Conservation (phyloP, 1,140 invertebrate species). For the Drosophila ficusphila region DNA sequence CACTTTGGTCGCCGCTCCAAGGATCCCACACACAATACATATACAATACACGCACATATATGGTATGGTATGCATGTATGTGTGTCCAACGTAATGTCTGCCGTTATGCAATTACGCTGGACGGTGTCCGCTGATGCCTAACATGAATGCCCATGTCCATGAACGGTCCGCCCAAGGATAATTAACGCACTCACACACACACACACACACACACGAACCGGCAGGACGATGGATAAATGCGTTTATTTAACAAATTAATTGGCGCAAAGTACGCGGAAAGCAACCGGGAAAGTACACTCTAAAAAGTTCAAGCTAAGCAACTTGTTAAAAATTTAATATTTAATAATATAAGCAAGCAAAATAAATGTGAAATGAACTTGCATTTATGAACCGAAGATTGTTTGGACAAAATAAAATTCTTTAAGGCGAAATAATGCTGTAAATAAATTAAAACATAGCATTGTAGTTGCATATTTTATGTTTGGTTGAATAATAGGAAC, state of each 20-base stretch:
- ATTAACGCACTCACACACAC: conserved; percentile 47
- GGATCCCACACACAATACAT: background rate
- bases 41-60: too few species aligned
- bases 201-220: conserved; percentile 27
- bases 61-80: background rate
- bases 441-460: too few species aligned
- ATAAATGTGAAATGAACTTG: too few species aligned
- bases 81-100: conserved; percentile 1
- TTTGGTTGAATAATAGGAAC: too few species aligned
- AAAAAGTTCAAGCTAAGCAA: too few species aligned
- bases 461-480: too few species aligned
- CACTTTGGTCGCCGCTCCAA: background rate
- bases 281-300: background rate
- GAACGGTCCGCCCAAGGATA: conserved; percentile 33
- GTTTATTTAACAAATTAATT: conserved; percentile 83
- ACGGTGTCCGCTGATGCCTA: conserved; percentile 34
- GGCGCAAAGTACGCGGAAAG: conserved; percentile 55
- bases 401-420: too few species aligned
- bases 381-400: too few species aligned
- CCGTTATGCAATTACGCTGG: conserved; percentile 58
- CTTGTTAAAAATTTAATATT: too few species aligned
- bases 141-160: conserved; percentile 40
- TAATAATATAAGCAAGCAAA: too few species aligned
- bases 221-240: conserved; percentile 62
- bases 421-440: too few species aligned